These are phyloP conservation scores for Chelmon rostratus DNA, from an alignment of 2,797 vertebrate genomes.

Conservation along the genomic window DNA sequence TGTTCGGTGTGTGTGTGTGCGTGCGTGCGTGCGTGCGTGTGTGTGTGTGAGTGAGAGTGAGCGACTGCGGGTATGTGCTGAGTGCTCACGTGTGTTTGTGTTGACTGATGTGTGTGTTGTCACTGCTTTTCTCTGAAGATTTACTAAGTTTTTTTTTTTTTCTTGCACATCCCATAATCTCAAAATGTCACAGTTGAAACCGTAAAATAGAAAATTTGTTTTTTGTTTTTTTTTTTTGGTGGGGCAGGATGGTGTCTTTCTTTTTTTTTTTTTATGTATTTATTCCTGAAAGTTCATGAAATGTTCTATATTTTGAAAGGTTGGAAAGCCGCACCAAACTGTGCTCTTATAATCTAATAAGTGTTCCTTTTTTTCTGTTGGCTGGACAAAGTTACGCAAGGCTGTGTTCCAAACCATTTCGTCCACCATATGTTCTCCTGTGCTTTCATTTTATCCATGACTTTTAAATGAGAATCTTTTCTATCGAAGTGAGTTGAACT, in stretches of 20 bases:
- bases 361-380: constrained; percentile 89
- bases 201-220: constrained; percentile 23
- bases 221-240: constrained; percentile 9
- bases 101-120: constrained; percentile 26
- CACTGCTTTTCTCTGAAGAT: constrained; percentile 53
- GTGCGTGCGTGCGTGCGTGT: constrained; percentile 31
- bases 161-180: constrained; percentile 41
- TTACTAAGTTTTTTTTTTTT: constrained; percentile 24
- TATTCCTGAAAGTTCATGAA: constrained; percentile 81
- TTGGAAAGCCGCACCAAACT: constrained; percentile 89
- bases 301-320: constrained; percentile 62
- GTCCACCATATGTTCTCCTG: constrained; percentile 80
- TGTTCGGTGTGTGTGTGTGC: constrained; percentile 24
- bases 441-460: constrained; percentile 90
- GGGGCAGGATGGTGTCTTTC: constrained; percentile 22
- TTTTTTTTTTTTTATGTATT: constrained; percentile 69
- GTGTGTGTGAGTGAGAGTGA: not conserved
- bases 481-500: constrained; percentile 83
- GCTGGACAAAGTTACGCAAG: constrained; percentile 59
- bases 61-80: constrained; percentile 26
- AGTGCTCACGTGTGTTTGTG: constrained; percentile 31
- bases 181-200: constrained; percentile 37
- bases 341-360: constrained; percentile 92
- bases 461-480: constrained; percentile 82
- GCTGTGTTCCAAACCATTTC: constrained; percentile 62